phyloP scores from a whole-genome alignment of 2,797 vertebrate genomes.

The Urophycis tenuis region DNA sequence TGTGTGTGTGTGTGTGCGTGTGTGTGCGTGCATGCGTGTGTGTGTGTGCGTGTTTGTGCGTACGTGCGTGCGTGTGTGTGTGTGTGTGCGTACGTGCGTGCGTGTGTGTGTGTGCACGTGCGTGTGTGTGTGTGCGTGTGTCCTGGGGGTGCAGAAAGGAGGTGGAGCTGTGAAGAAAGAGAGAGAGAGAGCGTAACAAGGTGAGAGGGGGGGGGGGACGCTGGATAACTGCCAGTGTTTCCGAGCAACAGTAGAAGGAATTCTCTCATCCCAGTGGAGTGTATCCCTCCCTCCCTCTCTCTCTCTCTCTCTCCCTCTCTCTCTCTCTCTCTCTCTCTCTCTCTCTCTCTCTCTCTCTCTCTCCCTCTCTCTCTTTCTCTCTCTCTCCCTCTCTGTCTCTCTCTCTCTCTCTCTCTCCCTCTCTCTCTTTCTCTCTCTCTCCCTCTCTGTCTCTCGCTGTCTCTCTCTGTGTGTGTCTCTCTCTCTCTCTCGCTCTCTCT shows the following conservation, averaged over 20 bases:
- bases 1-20: slow-evolving; percentile 22
- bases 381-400: too few species aligned
- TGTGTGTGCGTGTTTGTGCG: slow-evolving; percentile 24
- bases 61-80: slow-evolving; percentile 17
- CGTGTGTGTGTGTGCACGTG: slow-evolving; percentile 22
- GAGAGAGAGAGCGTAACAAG: background rate
- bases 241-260: slow-evolving; percentile 63
- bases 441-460: too few species aligned
- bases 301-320: slow-evolving; percentile 21
- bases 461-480: slow-evolving; percentile 1
- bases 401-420: slow-evolving; percentile 15
- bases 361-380: slow-evolving; percentile 26
- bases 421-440: slow-evolving; percentile 30
- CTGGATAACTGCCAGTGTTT: slow-evolving; percentile 63
- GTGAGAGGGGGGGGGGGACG: slow-evolving; percentile 33
- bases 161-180: background rate
- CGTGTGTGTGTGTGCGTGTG: slow-evolving; percentile 28
- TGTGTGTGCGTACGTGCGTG: slow-evolving; percentile 29
- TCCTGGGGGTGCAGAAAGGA: slow-evolving; percentile 8
- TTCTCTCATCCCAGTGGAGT: slow-evolving; percentile 18
- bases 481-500: slow-evolving; percentile 1
- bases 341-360: slow-evolving; percentile 9
- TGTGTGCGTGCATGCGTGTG: slow-evolving; percentile 25
- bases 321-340: slow-evolving; percentile 8
- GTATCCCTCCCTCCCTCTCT: slow-evolving; percentile 18